A percentile compares a stretch with the other conserved stretches of the same genome.
Conservation (phyloP, 2,797 vertebrate species). For the Characodon lateralis region DNA sequence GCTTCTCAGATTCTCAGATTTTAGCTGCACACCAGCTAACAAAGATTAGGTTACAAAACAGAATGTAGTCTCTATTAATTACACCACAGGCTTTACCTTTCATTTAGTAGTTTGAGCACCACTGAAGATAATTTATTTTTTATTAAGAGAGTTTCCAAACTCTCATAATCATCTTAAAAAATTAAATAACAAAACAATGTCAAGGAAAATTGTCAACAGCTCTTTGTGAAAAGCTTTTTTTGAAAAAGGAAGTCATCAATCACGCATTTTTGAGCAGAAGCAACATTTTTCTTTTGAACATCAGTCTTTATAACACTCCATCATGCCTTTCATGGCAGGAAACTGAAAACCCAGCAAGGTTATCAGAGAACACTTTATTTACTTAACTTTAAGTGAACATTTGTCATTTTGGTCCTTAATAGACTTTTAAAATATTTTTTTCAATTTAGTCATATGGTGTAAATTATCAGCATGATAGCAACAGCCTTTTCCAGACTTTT, state of each 20-base stretch:
- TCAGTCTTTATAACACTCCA: too few relatives aligned
- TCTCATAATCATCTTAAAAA: background rate
- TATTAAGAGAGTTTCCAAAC: slow-evolving; percentile 12
- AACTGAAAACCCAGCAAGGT: background rate
- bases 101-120: background rate
- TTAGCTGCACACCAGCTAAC: background rate
- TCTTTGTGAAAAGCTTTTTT: background rate
- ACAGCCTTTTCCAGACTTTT: background rate
- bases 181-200: background rate
- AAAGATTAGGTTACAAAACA: background rate
- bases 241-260: background rate
- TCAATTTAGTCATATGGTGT: background rate
- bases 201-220: background rate
- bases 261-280: background rate
- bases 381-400: background rate
- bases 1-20: background rate
- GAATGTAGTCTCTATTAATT: background rate
- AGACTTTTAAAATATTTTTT: background rate
- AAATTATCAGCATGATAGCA: background rate
- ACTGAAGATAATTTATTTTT: background rate
- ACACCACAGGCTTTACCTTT: background rate
- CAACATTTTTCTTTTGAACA: background rate
- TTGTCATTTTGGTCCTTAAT: background rate
- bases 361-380: background rate
- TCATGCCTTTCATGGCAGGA: background rate